Base-by-base conservation (phyloP, 2,888 invertebrate species). In the Lagria hirta region DNA sequence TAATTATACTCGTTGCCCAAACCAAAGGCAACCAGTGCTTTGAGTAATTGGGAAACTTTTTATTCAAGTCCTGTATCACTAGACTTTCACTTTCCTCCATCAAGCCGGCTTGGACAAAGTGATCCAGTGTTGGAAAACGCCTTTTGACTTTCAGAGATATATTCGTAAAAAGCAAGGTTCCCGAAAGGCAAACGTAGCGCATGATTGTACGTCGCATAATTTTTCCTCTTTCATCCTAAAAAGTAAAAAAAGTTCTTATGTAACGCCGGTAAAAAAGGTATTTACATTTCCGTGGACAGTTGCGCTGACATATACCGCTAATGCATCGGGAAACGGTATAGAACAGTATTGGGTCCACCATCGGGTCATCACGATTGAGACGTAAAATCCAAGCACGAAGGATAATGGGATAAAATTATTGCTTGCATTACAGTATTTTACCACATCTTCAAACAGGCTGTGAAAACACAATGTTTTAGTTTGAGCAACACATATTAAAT, bases 331-430 rank as follows among this genome's bases (percentile, higher is more conserved):
- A 84, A 88, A 89, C 1, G 92, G 91, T 60, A 91, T 89, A 6
- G 73, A 65, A 34, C 80, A 83, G 66, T 89, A 91, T 69, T 91
- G 90, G 66, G 78, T 83, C 90, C 91, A 91, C 94, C 94, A 95
- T 59, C 95, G 79, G 42, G 86, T 87, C 84, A 94, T 92, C 30
- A 95, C 92, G 54, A 94, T 84, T 3, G 88, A 84, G 35, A 95
- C 93, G 73, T 94, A 95, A 75, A 95, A 95, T 56, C 95, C 94
- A 56, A 95, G 78, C 44, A 95, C 92, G 70, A 95, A 95, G 3
- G 94, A 92, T 52, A 95, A 71, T 7, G 95, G 94, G 60, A 95
- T 94, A 57, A 91, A 80, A 72, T 86, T 86, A 56, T 85, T 88
- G 73, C 89, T 91, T 54, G 82, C 83, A 63, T 85, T 83, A 73